phyloP scores from a whole-genome alignment of 2,797 vertebrate species.

The Eleutherodactylus coqui region DNA sequence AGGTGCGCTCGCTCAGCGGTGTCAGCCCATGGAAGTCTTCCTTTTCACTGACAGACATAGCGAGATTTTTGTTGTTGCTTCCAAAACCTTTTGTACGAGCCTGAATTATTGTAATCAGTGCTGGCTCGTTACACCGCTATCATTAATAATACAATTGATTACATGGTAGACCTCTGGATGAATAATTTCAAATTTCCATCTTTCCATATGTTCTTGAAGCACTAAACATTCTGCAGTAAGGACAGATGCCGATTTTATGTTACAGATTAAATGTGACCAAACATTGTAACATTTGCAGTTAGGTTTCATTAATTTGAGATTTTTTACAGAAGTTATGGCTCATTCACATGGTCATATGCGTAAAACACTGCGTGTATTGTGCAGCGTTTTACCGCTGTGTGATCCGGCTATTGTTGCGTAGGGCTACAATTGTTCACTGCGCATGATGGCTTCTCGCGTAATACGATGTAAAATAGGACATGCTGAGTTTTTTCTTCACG shows the following conservation, averaged over 20 bases:
- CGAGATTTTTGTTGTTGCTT: conserved; percentile 73
- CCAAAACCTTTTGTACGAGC: conserved; percentile 72
- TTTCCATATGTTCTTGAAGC: conserved; percentile 28
- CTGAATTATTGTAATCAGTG: conserved; percentile 72
- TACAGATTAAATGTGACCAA: neutral
- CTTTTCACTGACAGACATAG: conserved; percentile 69
- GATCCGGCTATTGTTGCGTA: no score
- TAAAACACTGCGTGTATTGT: no score
- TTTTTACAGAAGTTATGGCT: no score
- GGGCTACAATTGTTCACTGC: no score
- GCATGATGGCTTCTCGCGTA: no score
- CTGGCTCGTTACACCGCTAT: conserved; percentile 75
- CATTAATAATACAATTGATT: conserved; percentile 73
- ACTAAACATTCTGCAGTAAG: conserved; percentile 28
- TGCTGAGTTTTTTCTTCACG: no score
- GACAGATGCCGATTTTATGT: neutral
- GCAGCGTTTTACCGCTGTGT: no score
- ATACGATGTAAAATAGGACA: no score
- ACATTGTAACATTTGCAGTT: neutral
- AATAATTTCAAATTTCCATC: conserved; percentile 60
- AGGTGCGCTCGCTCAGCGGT: conserved; percentile 76
- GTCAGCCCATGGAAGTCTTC: conserved; percentile 70
- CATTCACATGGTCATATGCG: no score
- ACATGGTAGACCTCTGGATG: conserved; percentile 66
- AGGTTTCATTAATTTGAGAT: no score